Evolutionary conservation across 2,113 vertebrate genomes (phyloP), one percentile per base, ranked within the genome.

Genomic region (Upupa epops): DNA sequence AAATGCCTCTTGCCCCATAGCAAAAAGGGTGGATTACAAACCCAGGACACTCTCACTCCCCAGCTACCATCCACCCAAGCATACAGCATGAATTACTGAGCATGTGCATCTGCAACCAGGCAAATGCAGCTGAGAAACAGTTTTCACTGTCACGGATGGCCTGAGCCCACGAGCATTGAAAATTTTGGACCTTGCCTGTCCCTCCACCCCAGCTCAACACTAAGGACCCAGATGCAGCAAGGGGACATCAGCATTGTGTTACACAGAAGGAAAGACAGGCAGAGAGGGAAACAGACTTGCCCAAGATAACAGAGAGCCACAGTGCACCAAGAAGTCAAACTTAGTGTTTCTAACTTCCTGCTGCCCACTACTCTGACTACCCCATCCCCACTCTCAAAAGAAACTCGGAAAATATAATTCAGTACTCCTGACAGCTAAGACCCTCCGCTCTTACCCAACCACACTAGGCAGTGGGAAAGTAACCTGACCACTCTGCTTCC

Each of bases 241-340:
- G 73, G n/a, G 86, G 70, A 86, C 86, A 88, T 93, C 45, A 95
- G 95, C 91, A 34, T 87, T 76, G 52, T 92, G 93, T 96, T 94
- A 95, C 72, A 87, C 51, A 92, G 74, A 84, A 90, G 89, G 81
- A 93, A 95, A 90, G 85, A 81, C 75, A 96, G 83, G 73, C 73
- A 88, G 63, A 56, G 84, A 90, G 59, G 45, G 69, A 92, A 94
- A 91, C 19, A 84, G 55, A 84, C 55, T 70, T 93, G 86, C 70
- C 94, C 80, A 93, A 83, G 56, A 71, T 69, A 91, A 81, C 65
- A 92, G 77, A 91, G 86, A 95, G 93, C 81, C 94, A 92, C 52
- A 94, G 81, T 63, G 92, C 74, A 93, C 61, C 86, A 87, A 95
- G 75, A 93, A 91, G 78, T 89, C 85, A 75, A 90, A 87, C 48